Conservation (phyloP, 2,797 vertebrate species). For the Carduelis carduelis region DNA sequence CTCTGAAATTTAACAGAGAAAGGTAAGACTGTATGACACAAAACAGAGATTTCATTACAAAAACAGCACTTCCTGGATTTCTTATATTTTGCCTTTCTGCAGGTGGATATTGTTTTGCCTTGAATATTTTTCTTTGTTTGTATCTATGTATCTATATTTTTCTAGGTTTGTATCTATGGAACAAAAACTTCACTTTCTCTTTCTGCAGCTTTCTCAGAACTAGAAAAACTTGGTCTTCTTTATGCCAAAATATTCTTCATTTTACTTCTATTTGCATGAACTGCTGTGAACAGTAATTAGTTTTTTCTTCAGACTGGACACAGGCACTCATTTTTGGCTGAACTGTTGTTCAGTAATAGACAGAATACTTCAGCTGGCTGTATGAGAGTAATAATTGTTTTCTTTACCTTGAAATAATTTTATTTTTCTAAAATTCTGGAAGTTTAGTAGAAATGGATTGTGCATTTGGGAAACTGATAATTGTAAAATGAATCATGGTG, state of each 20-base stretch:
- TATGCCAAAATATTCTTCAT: neutral
- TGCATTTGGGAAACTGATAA: neutral
- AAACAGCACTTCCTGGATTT: neutral
- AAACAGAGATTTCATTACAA: neutral
- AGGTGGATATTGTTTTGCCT: neutral
- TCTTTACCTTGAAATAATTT: neutral
- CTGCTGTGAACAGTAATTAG: neutral
- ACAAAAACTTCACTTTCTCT: neutral
- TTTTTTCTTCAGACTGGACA: neutral
- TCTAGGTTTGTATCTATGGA: neutral
- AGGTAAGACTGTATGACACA: constrained; percentile 76
- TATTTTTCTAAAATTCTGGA: neutral
- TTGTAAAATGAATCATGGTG: neutral
- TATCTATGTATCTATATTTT: neutral
- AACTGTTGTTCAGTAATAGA: neutral
- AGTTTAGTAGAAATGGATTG: neutral
- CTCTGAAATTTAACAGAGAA: constrained; percentile 98
- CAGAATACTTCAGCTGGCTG: neutral
- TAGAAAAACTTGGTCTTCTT: neutral
- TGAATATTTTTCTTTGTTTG: neutral
- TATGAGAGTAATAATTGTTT: neutral
- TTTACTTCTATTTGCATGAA: neutral
- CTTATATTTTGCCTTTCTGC: neutral
- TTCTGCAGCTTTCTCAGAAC: neutral
- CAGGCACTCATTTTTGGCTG: neutral